Percentiles rank a stretch among this genome's conserved stretches.
Evolutionary conservation across 2,797 vertebrate genomes (phyloP).

Genomic region (Linurgus olivaceus): DNA sequence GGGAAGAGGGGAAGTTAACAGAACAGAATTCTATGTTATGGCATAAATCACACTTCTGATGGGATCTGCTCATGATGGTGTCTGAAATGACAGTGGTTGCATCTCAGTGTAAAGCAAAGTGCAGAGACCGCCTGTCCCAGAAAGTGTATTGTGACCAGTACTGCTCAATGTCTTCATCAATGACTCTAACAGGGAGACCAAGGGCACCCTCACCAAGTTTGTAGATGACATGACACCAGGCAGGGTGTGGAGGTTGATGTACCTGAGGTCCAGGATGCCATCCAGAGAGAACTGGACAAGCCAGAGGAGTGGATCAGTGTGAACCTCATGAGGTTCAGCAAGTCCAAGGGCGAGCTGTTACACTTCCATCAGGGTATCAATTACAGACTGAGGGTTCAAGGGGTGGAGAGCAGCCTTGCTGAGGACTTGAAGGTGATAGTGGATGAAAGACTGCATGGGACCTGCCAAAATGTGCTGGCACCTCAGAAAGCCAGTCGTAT

Average conservation of each 20-base stretch:
- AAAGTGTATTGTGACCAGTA: background rate
- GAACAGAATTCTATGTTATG: background rate
- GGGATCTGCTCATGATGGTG: background rate
- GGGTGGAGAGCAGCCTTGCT: background rate
- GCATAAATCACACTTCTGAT: background rate
- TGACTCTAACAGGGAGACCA: too few species aligned
- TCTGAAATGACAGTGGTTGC: background rate
- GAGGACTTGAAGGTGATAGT: background rate
- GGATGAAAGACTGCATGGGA: background rate
- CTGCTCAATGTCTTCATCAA: background rate
- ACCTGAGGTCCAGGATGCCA: rapidly evolving
- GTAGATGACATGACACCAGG: background rate
- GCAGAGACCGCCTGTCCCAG: background rate
- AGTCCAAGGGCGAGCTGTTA: background rate
- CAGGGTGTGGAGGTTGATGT: rapidly evolving
- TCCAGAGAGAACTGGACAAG: background rate
- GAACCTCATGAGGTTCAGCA: background rate
- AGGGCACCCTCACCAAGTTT: background rate
- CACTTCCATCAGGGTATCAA: rapidly evolving
- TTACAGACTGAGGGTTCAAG: background rate
- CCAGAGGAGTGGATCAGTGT: rapidly evolving
- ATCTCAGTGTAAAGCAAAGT: background rate
- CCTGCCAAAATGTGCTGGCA: rapidly evolving
- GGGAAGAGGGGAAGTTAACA: background rate
- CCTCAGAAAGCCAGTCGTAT: rapidly evolving